These are phyloP conservation scores for Hypotaenidia okinawae DNA, from an alignment of 2,797 vertebrate species.

Conservation along the genomic window DNA sequence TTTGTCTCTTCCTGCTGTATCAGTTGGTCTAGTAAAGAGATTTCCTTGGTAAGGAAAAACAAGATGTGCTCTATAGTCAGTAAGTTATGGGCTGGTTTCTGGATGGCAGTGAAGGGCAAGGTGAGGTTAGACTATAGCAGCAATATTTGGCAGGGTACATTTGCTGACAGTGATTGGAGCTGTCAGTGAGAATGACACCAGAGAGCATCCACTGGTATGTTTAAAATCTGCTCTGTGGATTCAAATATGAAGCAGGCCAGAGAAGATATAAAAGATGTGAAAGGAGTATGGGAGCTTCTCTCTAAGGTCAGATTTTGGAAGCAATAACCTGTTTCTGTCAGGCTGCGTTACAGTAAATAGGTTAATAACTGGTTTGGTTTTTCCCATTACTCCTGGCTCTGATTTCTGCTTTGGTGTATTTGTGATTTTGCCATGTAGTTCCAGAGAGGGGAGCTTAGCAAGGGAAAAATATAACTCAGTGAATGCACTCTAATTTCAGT, in stretches of 20 bases:
- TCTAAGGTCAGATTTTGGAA: not conserved
- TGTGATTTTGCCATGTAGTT: not conserved
- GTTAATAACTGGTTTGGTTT: not conserved
- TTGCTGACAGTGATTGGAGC: constrained; percentile 27
- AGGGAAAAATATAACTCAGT: not conserved
- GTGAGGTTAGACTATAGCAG: not conserved
- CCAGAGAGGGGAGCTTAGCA: not conserved
- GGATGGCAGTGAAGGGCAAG: constrained; percentile 4
- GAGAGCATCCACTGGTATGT: not conserved
- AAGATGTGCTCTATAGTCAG: not conserved
- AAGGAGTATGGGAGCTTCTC: not conserved
- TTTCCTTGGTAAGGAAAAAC: not conserved
- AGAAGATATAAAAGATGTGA: not conserved
- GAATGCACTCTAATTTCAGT: not conserved
- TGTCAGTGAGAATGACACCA: not conserved
- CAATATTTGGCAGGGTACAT: not conserved
- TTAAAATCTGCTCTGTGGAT: constrained; percentile 18
- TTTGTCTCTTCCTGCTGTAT: not conserved
- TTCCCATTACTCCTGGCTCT: not conserved
- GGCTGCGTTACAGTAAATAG: not conserved
- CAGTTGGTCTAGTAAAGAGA: not conserved
- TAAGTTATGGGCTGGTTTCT: constrained; percentile 11
- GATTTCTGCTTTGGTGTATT: not conserved
- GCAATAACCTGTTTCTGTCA: constrained; percentile 11
- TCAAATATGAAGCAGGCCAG: not conserved